Evolutionary conservation across 2,888 invertebrate genomes (phyloP).

Genomic region (Cabera pusaria): DNA sequence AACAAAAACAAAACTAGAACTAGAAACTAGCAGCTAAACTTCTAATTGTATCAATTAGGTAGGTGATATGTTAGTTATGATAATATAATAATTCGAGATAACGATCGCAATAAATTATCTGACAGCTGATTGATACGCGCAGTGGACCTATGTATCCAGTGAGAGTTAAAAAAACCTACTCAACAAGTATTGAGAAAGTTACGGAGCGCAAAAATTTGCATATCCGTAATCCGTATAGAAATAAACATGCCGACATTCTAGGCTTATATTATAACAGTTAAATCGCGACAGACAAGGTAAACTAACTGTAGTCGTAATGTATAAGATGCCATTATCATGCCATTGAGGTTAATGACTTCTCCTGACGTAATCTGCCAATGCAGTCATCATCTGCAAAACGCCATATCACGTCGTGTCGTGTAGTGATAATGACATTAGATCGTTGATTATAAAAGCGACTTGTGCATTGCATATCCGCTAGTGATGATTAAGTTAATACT

Average conservation of each 20-base stretch:
- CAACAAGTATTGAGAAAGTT: constrained; percentile 2
- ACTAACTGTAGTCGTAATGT: constrained; percentile 1
- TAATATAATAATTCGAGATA: no score
- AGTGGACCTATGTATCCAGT: no score
- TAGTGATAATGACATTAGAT: constrained; percentile 15
- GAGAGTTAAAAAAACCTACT: constrained; percentile 2
- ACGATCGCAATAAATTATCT: no score
- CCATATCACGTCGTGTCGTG: not conserved
- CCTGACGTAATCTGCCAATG: constrained; percentile 3
- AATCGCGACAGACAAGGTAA: not conserved
- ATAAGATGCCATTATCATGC: constrained; percentile 8
- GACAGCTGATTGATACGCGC: no score
- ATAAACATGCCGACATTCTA: not conserved
- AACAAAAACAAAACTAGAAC: no score
- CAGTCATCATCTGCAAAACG: constrained; percentile 3
- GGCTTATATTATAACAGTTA: not conserved
- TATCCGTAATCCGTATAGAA: not conserved
- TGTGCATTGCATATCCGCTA: no score
- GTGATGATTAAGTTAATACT: no score
- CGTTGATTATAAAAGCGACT: constrained; percentile 9
- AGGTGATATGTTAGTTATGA: no score
- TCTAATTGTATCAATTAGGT: no score
- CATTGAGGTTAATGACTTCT: constrained; percentile 12
- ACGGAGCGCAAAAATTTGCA: constrained; percentile 1
- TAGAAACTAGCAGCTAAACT: no score